Percentiles rank a stretch among this genome's conserved stretches.
Conservation (phyloP, 2,113 vertebrate species). For the Hippocampus mohnikei region DNA sequence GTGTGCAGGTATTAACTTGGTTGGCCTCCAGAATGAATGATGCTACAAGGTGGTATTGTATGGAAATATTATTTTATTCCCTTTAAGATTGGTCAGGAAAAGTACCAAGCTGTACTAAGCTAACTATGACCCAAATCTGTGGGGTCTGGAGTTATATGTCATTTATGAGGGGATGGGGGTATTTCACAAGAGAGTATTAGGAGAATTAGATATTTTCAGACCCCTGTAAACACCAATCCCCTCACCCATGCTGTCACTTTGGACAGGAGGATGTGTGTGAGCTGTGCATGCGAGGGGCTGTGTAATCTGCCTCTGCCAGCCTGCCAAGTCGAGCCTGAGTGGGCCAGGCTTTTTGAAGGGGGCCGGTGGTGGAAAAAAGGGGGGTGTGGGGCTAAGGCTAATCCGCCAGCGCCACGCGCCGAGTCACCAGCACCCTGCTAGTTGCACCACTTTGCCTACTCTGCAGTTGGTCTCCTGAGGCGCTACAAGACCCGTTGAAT, state of each 20-base stretch:
- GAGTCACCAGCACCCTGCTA: conserved; percentile 60
- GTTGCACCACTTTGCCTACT: conserved; percentile 52
- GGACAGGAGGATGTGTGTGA: conserved; percentile 12
- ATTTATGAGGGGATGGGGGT: conserved; percentile 13
- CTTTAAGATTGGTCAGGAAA: neutral
- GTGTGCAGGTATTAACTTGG: too few species aligned
- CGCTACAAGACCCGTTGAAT: conserved; percentile 65
- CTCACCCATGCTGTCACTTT: conserved; percentile 26
- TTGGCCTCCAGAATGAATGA: too few species aligned
- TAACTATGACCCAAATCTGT: conserved; percentile 24
- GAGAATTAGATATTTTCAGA: conserved; percentile 35
- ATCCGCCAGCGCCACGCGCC: conserved; percentile 58
- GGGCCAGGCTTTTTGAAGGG: conserved; percentile 50
- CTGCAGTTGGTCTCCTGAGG: conserved; percentile 63
- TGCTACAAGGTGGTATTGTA: neutral
- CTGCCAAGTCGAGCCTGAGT: conserved; percentile 40
- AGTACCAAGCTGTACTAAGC: neutral
- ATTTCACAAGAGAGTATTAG: conserved; percentile 27
- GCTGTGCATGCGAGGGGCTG: conserved; percentile 26
- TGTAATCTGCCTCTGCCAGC: conserved; percentile 67
- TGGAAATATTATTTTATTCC: neutral
- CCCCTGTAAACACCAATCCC: conserved; percentile 32
- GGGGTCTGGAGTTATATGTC: conserved; percentile 11
- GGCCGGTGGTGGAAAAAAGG: conserved; percentile 28
- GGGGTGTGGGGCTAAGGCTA: conserved; percentile 50